Evolutionary conservation across 2,797 vertebrate species (phyloP).

Genomic region (Phrynocephalus guinanensis): DNA sequence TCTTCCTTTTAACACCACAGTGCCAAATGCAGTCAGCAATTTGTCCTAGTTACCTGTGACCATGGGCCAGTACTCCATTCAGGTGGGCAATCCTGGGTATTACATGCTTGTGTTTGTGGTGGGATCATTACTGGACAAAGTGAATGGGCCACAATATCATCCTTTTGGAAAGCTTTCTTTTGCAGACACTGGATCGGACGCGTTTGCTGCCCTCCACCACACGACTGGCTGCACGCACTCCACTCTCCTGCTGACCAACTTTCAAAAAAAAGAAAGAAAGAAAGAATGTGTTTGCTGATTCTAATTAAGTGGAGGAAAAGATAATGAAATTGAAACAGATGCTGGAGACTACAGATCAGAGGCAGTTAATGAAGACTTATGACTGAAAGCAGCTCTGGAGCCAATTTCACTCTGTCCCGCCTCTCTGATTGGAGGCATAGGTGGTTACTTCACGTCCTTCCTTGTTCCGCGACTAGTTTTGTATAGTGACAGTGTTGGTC

Average conservation of each 20-base stretch:
- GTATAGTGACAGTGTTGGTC: too few relatives aligned
- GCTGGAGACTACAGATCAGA: background rate
- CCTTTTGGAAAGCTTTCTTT: slow-evolving; percentile 87
- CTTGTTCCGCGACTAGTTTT: too few relatives aligned
- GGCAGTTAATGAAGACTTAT: background rate
- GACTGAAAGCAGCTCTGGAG: background rate
- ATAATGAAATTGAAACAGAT: background rate
- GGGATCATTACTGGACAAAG: slow-evolving; percentile 90
- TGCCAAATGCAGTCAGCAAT: background rate
- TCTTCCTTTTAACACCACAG: background rate
- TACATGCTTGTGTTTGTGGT: slow-evolving; percentile 86
- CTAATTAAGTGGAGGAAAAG: slow-evolving; percentile 14
- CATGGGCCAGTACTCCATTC: slow-evolving; percentile 89
- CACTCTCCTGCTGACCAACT: slow-evolving; percentile 92
- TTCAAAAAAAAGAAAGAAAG: background rate
- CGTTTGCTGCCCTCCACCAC: slow-evolving; percentile 90
- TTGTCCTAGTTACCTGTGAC: slow-evolving; percentile 86
- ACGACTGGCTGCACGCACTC: slow-evolving; percentile 87
- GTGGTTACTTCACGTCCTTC: too few relatives aligned
- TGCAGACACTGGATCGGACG: slow-evolving; percentile 87
- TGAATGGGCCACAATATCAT: slow-evolving; percentile 85
- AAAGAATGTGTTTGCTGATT: slow-evolving; percentile 22
- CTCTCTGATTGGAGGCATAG: too few relatives aligned
- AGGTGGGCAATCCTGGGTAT: slow-evolving; percentile 86
- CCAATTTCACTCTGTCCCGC: too few relatives aligned